These are phyloP conservation scores for Rhodeus uyekii DNA, from an alignment of 2,797 vertebrate species.

Conservation along the genomic window DNA sequence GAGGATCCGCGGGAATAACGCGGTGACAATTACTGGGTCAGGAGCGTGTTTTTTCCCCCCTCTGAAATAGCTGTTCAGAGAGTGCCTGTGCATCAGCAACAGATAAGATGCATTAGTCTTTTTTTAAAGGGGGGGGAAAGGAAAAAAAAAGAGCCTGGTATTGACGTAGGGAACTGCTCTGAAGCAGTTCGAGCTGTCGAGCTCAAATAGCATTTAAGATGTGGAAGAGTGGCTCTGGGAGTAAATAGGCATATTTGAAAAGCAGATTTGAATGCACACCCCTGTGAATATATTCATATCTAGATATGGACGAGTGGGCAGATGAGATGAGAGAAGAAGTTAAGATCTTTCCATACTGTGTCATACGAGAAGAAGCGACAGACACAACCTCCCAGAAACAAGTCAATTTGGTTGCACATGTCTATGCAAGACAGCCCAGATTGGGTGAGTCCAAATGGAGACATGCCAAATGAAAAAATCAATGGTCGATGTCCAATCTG, in stretches of 20 bases:
- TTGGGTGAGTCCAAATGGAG: background rate
- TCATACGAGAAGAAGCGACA: background rate
- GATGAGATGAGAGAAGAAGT: constrained; percentile 46
- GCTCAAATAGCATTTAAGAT: constrained; percentile 56
- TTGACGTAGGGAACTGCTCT: constrained; percentile 41
- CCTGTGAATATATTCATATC: constrained; percentile 33
- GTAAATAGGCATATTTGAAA: constrained; percentile 51
- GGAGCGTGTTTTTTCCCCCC: constrained; percentile 68
- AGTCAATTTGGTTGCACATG: constrained; percentile 25
- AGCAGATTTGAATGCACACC: constrained; percentile 11
- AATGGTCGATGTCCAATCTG: background rate
- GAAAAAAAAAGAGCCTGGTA: constrained; percentile 27
- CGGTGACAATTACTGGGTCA: constrained; percentile 75
- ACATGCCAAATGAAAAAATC: background rate
- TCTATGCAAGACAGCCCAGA: background rate
- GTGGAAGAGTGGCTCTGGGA: constrained; percentile 49
- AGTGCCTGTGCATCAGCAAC: constrained; percentile 61
- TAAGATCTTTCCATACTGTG: constrained; percentile 20
- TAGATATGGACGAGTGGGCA: constrained; percentile 49
- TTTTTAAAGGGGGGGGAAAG: constrained; percentile 27
- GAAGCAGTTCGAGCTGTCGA: constrained; percentile 45
- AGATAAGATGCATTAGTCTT: constrained; percentile 56
- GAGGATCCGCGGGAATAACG: constrained; percentile 62
- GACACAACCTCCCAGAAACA: background rate
- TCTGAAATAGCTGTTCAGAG: constrained; percentile 72